Evolutionary conservation across 1,140 invertebrate species (phyloP).

Genomic region (Rhyzopertha dominica): DNA sequence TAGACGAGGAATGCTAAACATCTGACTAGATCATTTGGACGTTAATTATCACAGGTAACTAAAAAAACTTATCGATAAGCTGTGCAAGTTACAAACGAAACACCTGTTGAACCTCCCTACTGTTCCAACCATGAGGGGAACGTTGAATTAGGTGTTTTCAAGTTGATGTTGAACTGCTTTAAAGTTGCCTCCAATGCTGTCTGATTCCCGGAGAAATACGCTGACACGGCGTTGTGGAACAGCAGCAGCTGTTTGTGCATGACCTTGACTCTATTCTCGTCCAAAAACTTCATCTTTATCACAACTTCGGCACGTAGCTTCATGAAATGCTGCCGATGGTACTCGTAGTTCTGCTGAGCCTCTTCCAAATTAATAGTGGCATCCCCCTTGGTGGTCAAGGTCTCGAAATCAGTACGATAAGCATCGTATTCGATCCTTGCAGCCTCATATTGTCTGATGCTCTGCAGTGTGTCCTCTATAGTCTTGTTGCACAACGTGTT

Average conservation of each 20-base stretch:
- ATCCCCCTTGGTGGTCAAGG: slow-evolving; percentile 60
- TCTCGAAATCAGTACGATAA: slow-evolving; percentile 87
- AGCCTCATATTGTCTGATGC: slow-evolving; percentile 88
- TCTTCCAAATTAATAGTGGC: slow-evolving; percentile 65
- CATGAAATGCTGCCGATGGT: slow-evolving; percentile 86
- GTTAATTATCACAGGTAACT: no score
- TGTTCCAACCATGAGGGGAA: slow-evolving; percentile 74
- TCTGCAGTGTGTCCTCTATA: slow-evolving; percentile 92
- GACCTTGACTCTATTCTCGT: slow-evolving; percentile 96
- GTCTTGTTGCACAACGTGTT: slow-evolving; percentile 95
- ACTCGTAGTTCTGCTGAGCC: slow-evolving; percentile 74
- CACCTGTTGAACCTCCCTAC: no score
- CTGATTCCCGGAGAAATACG: slow-evolving; percentile 95
- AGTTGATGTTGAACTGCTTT: slow-evolving; percentile 92
- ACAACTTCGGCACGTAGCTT: slow-evolving; percentile 84
- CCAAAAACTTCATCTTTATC: slow-evolving; percentile 93
- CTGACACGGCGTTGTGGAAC: slow-evolving; percentile 93
- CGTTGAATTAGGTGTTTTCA: slow-evolving; percentile 67
- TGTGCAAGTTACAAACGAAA: no score
- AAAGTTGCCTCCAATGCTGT: slow-evolving; percentile 88
- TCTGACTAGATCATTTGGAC: no score
- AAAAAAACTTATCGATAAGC: no score
- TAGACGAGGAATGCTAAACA: no score
- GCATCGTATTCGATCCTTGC: slow-evolving; percentile 96
- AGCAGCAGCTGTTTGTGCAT: slow-evolving; percentile 96